Evolutionary conservation across 2,797 vertebrate species (phyloP), one percentile per base, ranked within the genome.

Genomic region (Lates japonicus): DNA sequence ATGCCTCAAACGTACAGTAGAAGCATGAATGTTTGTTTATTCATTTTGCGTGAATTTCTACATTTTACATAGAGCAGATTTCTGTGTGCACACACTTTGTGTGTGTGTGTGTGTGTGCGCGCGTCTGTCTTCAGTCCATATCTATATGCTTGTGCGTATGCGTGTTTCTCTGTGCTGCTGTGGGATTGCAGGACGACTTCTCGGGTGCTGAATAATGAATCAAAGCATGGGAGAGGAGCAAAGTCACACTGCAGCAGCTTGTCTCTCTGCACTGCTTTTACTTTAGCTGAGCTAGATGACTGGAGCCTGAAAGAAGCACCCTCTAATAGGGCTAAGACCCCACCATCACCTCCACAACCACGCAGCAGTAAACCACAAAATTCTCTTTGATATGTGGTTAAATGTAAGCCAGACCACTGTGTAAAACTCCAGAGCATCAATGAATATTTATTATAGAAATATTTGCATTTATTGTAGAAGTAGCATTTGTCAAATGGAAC

Each of bases 121-220:
- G n/a, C 29, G 20, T 51, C 29, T 74, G 2, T 83, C 63, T 79
- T 67, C 35, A 37, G 35, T 52, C 49, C 67, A 16, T 69, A 62
- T 41, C 41, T 78, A 6, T 73, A 41, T 76, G 60, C 25, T 72
- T 60, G 35, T 46, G 44, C 70, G 67, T 72, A 3, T 74, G 76
- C 13, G 37, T 78, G 85, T 83, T 83, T 91, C 73, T 81, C 74
- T 66, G 58, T 41, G 80, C 89, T 92, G 92, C 89, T 93, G 83
- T 92, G 92, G 90, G 92, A 94, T 91, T 93, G 92, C 92, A 92
- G 92, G 90, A 92, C 68, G 83, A 92, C 90, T 93, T 92, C 88
- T 92, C 70, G 84, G 87, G 66, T 89, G 81, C 88, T 96, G 92
- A 96, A 95, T 96, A 94, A 96, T 96, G 94, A 94, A 96, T 95